phyloP scores from a whole-genome alignment of 2,888 invertebrate genomes.

The Ethmia dodecea region DNA sequence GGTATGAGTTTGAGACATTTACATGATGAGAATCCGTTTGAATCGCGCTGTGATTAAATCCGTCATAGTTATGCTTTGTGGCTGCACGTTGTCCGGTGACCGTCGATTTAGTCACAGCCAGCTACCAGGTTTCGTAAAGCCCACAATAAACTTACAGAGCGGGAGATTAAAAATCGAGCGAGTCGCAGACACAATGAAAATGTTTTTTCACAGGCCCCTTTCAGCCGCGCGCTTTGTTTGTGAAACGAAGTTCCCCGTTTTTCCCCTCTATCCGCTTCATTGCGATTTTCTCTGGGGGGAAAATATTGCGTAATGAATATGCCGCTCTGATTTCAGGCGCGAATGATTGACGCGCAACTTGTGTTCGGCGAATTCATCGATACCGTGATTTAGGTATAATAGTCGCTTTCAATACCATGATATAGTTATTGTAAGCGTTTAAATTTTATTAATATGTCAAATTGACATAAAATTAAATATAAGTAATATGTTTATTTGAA shows the following conservation, averaged over 20 bases:
- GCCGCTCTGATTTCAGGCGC: slow-evolving; percentile 37
- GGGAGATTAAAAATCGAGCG: slow-evolving; percentile 75
- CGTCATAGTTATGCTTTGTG: no score
- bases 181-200: slow-evolving; percentile 72
- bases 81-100: slow-evolving; percentile 11
- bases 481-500: no score
- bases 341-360: slow-evolving; percentile 19
- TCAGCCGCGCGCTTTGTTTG: slow-evolving; percentile 68
- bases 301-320: slow-evolving; percentile 57
- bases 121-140: slow-evolving; percentile 49
- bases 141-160: slow-evolving; percentile 65
- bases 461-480: no score
- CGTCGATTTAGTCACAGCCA: slow-evolving; percentile 41
- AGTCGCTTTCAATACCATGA: no score
- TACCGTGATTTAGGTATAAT: slow-evolving; percentile 35
- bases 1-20: no score
- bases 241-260: slow-evolving; percentile 67
- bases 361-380: slow-evolving; percentile 27
- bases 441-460: no score
- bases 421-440: neutral
- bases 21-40: no score
- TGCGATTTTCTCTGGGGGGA: slow-evolving; percentile 47
- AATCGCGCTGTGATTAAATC: no score
- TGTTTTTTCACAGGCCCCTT: slow-evolving; percentile 70
- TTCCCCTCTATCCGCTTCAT: slow-evolving; percentile 62